These are phyloP conservation scores for Sebastiscus tertius DNA, from an alignment of 2,797 vertebrate species.

Conservation along the genomic window DNA sequence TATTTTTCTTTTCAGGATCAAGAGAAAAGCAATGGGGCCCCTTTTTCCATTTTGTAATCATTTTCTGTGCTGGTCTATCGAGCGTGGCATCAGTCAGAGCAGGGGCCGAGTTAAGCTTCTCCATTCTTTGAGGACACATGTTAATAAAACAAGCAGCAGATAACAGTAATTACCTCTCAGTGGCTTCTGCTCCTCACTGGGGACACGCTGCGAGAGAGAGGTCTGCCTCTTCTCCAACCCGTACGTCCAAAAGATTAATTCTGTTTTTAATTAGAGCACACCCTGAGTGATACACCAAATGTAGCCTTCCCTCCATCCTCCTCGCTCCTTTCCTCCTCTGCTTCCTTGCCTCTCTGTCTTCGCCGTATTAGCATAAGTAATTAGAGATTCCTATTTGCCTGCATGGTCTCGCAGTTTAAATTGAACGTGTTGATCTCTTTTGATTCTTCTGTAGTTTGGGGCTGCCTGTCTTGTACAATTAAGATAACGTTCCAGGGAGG, in stretches of 20 bases:
- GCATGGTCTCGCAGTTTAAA: conserved; percentile 75
- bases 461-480: conserved; percentile 82
- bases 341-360: conserved; percentile 48
- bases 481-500: conserved; percentile 69
- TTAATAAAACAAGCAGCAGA: conserved; percentile 85
- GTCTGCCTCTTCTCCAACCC: conserved; percentile 68
- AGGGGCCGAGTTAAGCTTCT: conserved; percentile 72
- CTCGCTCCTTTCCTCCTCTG: neutral
- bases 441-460: conserved; percentile 79
- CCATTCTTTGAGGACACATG: conserved; percentile 83
- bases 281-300: conserved; percentile 70
- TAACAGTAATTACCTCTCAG: conserved; percentile 86
- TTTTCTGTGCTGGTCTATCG: conserved; percentile 73
- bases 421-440: conserved; percentile 79
- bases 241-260: conserved; percentile 78
- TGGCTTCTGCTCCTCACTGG: conserved; percentile 70
- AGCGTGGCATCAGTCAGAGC: conserved; percentile 72
- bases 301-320: conserved; percentile 38
- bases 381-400: conserved; percentile 79
- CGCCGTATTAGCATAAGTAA: conserved; percentile 82
- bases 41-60: conserved; percentile 67
- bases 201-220: conserved; percentile 58
- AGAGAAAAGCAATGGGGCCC: conserved; percentile 23
- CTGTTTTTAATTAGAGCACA: conserved; percentile 82
- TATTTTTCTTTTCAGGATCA: conserved; percentile 42